Percentiles rank a stretch among this genome's conserved stretches.
These are phyloP conservation scores for Meloidogyne hapla DNA, from an alignment of 1,140 invertebrate species.

Conservation along the genomic window DNA sequence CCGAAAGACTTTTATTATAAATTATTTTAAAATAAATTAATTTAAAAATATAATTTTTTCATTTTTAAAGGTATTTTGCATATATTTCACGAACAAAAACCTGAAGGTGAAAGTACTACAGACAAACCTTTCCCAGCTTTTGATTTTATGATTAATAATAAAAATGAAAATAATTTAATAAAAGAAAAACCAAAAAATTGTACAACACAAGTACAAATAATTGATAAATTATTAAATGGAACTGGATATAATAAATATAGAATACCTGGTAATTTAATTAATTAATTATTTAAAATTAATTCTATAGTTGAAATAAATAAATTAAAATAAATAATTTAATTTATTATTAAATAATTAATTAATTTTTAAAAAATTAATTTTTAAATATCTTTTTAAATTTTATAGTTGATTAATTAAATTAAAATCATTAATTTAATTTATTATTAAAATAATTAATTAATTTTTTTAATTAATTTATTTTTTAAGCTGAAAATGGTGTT, in stretches of 20 bases:
- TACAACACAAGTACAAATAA: slow-evolving; percentile 42
- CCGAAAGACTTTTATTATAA: too few species aligned
- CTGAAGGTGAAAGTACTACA: slow-evolving; percentile 25
- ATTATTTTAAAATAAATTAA: not conserved
- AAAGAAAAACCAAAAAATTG: not conserved
- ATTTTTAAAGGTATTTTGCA: slow-evolving; percentile 20
- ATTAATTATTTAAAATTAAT: too few species aligned
- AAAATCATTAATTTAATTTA: too few species aligned
- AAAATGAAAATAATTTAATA: not conserved
- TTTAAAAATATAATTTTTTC: not conserved
- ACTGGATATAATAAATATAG: slow-evolving; percentile 62
- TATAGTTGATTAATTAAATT: too few species aligned
- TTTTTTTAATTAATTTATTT: too few species aligned
- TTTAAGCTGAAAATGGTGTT: slow-evolving; percentile 58
- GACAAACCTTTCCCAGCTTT: slow-evolving; percentile 16
- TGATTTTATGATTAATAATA: not conserved
- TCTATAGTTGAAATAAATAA: too few species aligned
- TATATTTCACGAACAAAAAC: slow-evolving; percentile 26
- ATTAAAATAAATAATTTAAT: too few species aligned
- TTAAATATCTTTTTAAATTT: too few species aligned
- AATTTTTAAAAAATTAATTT: too few species aligned
- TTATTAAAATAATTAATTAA: too few species aligned
- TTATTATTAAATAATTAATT: too few species aligned
- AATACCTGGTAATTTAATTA: slow-evolving; percentile 50
- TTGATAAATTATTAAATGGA: slow-evolving; percentile 60